Conservation (phyloP, 1,140 invertebrate species). For the Harpegnathos saltator region DNA sequence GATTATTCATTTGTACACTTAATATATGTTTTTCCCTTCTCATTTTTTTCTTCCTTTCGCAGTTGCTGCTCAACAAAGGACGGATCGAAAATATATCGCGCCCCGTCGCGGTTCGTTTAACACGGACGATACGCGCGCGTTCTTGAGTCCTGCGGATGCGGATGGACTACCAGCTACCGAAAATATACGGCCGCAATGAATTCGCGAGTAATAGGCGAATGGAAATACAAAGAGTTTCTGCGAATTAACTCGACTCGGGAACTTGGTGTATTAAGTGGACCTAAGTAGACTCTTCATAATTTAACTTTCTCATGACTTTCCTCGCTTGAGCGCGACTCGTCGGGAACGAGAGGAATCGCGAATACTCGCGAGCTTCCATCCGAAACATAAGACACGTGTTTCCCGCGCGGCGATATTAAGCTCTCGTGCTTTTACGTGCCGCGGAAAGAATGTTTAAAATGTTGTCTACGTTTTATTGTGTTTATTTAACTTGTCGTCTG, state of each 20-base stretch:
- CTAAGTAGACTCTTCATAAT: slow-evolving; percentile 6
- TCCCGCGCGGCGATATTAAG: slow-evolving; percentile 17
- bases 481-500: slow-evolving; percentile 39
- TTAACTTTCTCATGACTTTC: slow-evolving; percentile 5
- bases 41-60: no score
- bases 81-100: no score
- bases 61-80: no score
- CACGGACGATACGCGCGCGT: no score
- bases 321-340: background rate
- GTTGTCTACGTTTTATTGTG: slow-evolving; percentile 24
- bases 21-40: background rate
- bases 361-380: slow-evolving; percentile 45
- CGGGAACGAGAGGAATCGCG: slow-evolving; percentile 10
- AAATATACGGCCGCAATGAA: background rate
- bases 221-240: slow-evolving; percentile 14
- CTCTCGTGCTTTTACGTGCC: slow-evolving; percentile 13
- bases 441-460: slow-evolving; percentile 41
- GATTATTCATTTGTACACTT: no score
- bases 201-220: slow-evolving; percentile 10
- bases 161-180: no score
- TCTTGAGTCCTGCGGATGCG: no score
- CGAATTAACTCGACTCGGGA: slow-evolving; percentile 26
- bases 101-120: no score
- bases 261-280: slow-evolving; percentile 19
- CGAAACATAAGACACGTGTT: slow-evolving; percentile 30